Conservation (phyloP, 2,113 vertebrate species). For the Hylia prasina region DNA sequence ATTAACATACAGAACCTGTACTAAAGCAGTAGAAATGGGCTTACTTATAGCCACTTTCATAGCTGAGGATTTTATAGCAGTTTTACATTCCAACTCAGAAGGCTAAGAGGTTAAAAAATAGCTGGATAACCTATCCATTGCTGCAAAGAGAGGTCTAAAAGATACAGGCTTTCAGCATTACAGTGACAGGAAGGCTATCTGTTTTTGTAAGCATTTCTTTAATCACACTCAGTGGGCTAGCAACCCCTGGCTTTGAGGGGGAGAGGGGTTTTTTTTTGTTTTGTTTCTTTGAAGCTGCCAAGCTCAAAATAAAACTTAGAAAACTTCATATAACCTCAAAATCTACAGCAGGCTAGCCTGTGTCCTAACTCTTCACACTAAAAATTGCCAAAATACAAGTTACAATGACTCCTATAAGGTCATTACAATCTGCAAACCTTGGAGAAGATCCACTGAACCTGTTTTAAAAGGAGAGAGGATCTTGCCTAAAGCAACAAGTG, state of each 20-base stretch:
- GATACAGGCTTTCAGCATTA: not conserved
- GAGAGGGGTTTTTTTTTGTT: not conserved
- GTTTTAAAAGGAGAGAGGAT: not conserved
- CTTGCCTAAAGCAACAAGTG: not conserved
- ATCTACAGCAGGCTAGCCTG: not conserved
- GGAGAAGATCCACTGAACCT: not conserved
- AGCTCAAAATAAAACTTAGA: not conserved
- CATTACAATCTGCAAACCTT: not conserved
- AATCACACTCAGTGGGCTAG: not conserved
- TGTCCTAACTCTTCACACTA: not conserved
- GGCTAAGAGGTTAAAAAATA: not conserved
- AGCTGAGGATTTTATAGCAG: not conserved
- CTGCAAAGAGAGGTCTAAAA: constrained; percentile 3
- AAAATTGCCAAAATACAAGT: not conserved
- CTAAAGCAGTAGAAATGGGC: not conserved
- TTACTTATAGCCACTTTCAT: not conserved
- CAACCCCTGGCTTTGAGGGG: not conserved
- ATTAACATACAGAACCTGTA: constrained; percentile 33
- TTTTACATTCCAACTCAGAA: not conserved
- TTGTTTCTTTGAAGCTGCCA: not conserved
- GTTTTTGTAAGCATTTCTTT: constrained; percentile 1
- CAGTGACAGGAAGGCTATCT: not conserved
- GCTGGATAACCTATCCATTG: not conserved
- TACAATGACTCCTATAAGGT: not conserved
- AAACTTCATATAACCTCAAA: not conserved